These are phyloP conservation scores for Sciurus carolinensis DNA, from an alignment of 2,797 vertebrate genomes.

Conservation along the genomic window DNA sequence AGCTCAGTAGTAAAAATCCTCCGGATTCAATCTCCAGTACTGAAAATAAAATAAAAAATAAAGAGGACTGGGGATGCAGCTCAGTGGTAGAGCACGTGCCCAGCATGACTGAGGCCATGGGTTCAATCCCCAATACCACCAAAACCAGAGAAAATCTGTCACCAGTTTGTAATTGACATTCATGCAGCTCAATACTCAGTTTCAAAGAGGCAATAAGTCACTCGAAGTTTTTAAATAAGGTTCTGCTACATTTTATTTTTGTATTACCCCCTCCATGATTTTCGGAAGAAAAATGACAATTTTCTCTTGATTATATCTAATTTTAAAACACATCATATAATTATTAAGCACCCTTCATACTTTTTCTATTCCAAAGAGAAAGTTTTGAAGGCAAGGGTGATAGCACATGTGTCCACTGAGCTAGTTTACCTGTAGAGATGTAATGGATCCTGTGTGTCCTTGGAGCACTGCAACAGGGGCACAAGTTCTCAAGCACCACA, in stretches of 20 bases:
- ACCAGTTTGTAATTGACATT: not conserved
- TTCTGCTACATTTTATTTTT: not conserved
- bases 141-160: not conserved
- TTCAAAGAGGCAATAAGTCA: not conserved
- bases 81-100: too few species aligned
- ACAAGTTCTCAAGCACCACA: conserved; percentile 99
- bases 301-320: conserved; percentile 32
- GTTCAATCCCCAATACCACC: too few species aligned
- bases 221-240: not conserved
- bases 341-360: not conserved
- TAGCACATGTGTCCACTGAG: not conserved
- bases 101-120: too few species aligned
- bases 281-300: not conserved
- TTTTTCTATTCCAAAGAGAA: conserved; percentile 40
- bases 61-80: too few species aligned
- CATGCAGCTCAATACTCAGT: conserved; percentile 18
- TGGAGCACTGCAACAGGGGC: conserved; percentile 98
- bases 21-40: too few species aligned
- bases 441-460: conserved; percentile 98
- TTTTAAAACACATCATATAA: conserved; percentile 10
- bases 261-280: not conserved
- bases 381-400: not conserved
- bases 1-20: too few species aligned
- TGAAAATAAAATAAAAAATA: too few species aligned
- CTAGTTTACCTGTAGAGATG: conserved; percentile 95